Evolutionary conservation across 2,888 invertebrate genomes (phyloP).

Genomic region (Pachymerium ferrugineum): DNA sequence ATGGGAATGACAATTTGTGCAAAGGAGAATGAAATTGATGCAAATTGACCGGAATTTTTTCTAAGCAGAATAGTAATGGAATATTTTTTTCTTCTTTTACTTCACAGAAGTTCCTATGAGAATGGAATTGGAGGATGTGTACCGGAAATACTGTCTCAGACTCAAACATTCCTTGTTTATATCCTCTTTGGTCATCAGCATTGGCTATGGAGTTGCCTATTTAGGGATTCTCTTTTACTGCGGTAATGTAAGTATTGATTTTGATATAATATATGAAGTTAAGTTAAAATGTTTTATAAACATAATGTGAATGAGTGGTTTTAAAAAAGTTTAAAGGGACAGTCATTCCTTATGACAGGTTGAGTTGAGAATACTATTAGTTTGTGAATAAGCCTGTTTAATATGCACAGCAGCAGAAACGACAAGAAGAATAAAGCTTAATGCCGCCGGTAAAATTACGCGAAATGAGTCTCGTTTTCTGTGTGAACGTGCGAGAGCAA

Average conservation of each 20-base stretch:
- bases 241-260: constrained; percentile 32
- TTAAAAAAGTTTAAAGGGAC: no score
- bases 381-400: no score
- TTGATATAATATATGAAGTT: no score
- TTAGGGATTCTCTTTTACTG: constrained; percentile 31
- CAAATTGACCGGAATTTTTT: background rate
- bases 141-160: constrained; percentile 34
- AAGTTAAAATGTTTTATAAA: no score
- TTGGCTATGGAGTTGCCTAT: constrained; percentile 32
- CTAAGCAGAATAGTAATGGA: background rate
- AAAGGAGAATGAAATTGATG: background rate
- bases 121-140: constrained; percentile 35
- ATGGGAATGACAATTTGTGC: background rate
- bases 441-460: no score
- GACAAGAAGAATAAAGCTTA: no score
- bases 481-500: no score
- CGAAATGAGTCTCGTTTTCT: no score
- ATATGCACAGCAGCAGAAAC: no score
- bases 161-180: constrained; percentile 34
- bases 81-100: background rate
- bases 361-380: no score
- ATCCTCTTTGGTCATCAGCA: constrained; percentile 31
- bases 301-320: no score
- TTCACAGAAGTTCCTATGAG: background rate
- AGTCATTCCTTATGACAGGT: no score